These are phyloP conservation scores for Rhynchonema sp. DNA, from an alignment of 2,888 invertebrate species.

Conservation along the genomic window DNA sequence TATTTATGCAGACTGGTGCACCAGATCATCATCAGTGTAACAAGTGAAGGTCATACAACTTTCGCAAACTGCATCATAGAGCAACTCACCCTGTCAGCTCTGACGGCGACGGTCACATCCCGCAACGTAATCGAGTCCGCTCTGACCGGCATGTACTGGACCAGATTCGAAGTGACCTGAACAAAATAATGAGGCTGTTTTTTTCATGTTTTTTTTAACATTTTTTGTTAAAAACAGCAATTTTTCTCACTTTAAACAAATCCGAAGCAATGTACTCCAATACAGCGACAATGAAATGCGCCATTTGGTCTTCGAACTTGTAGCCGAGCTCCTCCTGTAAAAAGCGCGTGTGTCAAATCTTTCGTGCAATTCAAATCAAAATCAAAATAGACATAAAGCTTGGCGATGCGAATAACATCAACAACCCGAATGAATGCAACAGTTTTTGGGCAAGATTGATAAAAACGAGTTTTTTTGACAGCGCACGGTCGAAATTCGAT, in stretches of 20 bases:
- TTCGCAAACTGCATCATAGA: too few species aligned
- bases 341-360: not conserved
- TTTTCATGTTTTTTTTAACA: too few species aligned
- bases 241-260: slow-evolving; percentile 73
- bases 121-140: slow-evolving; percentile 73
- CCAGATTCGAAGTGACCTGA: not conserved
- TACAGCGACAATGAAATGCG: slow-evolving; percentile 61
- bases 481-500: not conserved
- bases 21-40: too few species aligned
- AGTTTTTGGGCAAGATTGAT: too few species aligned
- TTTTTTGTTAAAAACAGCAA: too few species aligned
- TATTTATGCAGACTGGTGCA: too few species aligned
- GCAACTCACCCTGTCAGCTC: slow-evolving; percentile 72
- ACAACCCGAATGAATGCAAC: too few species aligned
- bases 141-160: slow-evolving; percentile 25
- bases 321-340: not conserved
- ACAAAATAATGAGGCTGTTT: not conserved
- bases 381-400: too few species aligned
- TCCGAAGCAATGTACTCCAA: slow-evolving; percentile 86
- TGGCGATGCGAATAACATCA: too few species aligned
- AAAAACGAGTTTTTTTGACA: too few species aligned
- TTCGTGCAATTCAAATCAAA: not conserved
- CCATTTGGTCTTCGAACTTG: not conserved
- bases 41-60: too few species aligned
- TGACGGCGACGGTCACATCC: slow-evolving; percentile 91